Evolutionary conservation across 2,797 vertebrate species (phyloP).

Genomic region (Gephyroberyx darwinii): DNA sequence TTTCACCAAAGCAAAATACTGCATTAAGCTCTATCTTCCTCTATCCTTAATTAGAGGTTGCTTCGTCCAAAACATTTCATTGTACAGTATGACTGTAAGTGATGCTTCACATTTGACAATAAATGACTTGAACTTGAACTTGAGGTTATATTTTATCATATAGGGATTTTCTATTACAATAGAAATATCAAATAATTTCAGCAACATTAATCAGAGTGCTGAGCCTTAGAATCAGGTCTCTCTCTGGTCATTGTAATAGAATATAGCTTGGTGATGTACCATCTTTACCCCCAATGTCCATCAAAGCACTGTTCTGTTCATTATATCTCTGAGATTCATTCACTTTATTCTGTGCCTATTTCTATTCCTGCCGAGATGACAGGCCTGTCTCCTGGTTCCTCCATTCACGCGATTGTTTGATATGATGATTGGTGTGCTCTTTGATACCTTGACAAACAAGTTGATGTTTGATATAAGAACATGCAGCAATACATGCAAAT

Average conservation of each 20-base stretch:
- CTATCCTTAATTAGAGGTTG: background rate
- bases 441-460: slow-evolving; percentile 30
- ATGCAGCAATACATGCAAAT: slow-evolving; percentile 19
- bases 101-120: too few relatives aligned
- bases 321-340: slow-evolving; percentile 30
- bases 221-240: too few relatives aligned
- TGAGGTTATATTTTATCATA: background rate
- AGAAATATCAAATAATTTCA: background rate
- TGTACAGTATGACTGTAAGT: too few relatives aligned
- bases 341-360: slow-evolving; percentile 33
- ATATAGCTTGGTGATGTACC: background rate
- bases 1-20: too few relatives aligned
- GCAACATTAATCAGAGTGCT: background rate
- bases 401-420: slow-evolving; percentile 44
- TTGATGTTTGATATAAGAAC: slow-evolving; percentile 14
- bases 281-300: background rate
- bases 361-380: slow-evolving; percentile 36
- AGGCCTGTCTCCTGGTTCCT: slow-evolving; percentile 17
- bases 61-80: too few relatives aligned
- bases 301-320: slow-evolving; percentile 16
- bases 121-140: too few relatives aligned
- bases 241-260: background rate
- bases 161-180: background rate
- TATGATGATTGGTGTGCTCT: slow-evolving; percentile 50
- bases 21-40: background rate